These are phyloP conservation scores for Urosaurus nigricauda DNA, from an alignment of 2,797 vertebrate genomes.

Conservation along the genomic window DNA sequence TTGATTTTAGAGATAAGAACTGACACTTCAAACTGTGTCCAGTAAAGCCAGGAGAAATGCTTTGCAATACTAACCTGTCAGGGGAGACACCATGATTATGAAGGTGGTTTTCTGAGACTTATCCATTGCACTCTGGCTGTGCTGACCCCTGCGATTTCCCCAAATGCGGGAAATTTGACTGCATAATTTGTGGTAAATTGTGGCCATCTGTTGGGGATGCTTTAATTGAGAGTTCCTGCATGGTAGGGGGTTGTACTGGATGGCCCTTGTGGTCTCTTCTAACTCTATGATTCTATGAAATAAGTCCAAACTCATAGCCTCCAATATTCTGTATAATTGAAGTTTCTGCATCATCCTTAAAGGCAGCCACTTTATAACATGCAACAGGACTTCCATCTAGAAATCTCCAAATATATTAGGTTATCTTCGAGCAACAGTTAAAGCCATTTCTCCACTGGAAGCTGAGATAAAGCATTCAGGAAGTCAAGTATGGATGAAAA, in stretches of 20 bases:
- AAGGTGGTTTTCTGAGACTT: too few species aligned
- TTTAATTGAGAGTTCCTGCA: too few species aligned
- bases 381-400: neutral
- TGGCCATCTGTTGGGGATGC: too few species aligned
- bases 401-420: neutral
- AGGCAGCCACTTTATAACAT: neutral
- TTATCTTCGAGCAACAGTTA: neutral
- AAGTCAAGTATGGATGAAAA: neutral
- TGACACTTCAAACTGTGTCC: neutral
- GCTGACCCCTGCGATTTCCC: too few species aligned
- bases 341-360: neutral
- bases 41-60: neutral
- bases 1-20: neutral
- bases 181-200: too few species aligned
- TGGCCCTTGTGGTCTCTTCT: too few species aligned
- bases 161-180: too few species aligned
- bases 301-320: neutral
- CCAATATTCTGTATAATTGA: neutral
- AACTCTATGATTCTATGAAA: too few species aligned
- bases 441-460: neutral
- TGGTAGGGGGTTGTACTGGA: too few species aligned
- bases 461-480: neutral
- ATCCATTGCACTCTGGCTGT: too few species aligned
- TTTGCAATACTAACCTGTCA: too few species aligned
- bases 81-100: too few species aligned